phyloP scores from a whole-genome alignment of 1,140 invertebrate genomes.

The Atta texana region DNA sequence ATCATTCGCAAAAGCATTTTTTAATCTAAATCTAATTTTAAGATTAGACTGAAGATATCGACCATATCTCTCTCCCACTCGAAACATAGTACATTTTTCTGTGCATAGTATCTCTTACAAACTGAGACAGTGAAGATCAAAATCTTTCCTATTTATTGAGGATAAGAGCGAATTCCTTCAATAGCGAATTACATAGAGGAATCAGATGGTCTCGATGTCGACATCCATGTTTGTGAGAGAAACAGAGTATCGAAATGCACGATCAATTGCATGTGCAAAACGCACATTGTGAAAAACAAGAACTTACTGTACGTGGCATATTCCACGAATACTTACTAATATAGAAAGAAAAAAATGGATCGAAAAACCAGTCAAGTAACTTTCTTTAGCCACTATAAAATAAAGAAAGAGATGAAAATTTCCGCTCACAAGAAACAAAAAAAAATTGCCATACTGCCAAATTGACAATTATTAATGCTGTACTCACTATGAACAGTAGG shows the following conservation, averaged over 20 bases:
- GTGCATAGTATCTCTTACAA: constrained; percentile 44
- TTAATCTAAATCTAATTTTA: constrained; percentile 70
- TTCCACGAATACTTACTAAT: constrained; percentile 68
- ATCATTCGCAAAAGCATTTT: constrained; percentile 58
- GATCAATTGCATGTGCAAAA: constrained; percentile 24
- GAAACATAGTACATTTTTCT: constrained; percentile 24
- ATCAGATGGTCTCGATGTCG: constrained; percentile 41
- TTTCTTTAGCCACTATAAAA: constrained; percentile 60
- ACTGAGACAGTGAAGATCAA: constrained; percentile 45
- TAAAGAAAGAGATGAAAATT: constrained; percentile 73
- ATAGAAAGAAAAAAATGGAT: constrained; percentile 35
- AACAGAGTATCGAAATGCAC: constrained; percentile 45
- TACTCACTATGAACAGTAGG: constrained; percentile 84
- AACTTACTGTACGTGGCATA: constrained; percentile 51
- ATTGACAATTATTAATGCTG: constrained; percentile 84
- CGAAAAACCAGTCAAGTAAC: constrained; percentile 25
- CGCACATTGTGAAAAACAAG: not conserved
- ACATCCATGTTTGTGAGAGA: constrained; percentile 48
- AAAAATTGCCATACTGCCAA: constrained; percentile 86
- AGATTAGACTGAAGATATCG: constrained; percentile 74
- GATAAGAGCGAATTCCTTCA: constrained; percentile 72
- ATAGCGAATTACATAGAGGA: constrained; percentile 58
- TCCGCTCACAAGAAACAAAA: constrained; percentile 79
- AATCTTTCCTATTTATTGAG: constrained; percentile 64
- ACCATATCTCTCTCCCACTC: constrained; percentile 58